Evolutionary conservation across 2,113 vertebrate species (phyloP), one percentile per base, ranked within the genome.

Genomic region (Myrmophylax atrothorax): DNA sequence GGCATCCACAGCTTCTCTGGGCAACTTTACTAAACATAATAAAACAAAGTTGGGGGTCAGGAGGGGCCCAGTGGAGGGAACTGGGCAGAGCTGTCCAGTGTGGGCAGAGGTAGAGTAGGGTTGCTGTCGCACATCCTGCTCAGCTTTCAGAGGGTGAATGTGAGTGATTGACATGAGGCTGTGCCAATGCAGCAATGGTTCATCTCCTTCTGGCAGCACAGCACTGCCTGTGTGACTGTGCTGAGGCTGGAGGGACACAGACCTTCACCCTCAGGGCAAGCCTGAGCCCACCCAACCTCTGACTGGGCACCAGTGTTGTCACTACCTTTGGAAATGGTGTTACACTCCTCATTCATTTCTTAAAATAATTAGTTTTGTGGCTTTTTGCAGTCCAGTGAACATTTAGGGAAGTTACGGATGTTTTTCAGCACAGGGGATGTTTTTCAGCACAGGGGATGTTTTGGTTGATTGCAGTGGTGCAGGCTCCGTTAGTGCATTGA

Each of bases 401-500:
- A 6, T 6, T 9, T 22, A 29, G 42, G 38, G 70, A 53, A n/a
- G 67, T 1, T 46, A 47, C 22, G 28, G 5, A 6, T 29, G 58
- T 16, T 86, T 64, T 16, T 35, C 38, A 11, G 33, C 42, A 1
- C 23, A 23, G 58, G 37, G 28, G 2, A 1, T 0, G 38, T 28
- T 73, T 17, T 16, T 35, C 38, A 11, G 33, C 42, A 1, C 23
- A 23, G 58, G 37, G 28, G 2, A 1, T 0, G 38, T 28, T 73
- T 17, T 50, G 72, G 15, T 29, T 67, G 42, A 37, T 12, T 22
- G 40, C 63, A 49, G 68, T 2, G 3, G 50, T 38, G 46, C 23
- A 14, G 7, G 37, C 25, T n/a, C 67, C 6, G 0, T n/a, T 3
- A 0, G 8, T 13, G 66, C 9, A 9, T 18, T 33, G 2, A 0